Evolutionary conservation across 2,797 vertebrate species (phyloP), one percentile per base, ranked within the genome.

Genomic region (Perodicticus potto): DNA sequence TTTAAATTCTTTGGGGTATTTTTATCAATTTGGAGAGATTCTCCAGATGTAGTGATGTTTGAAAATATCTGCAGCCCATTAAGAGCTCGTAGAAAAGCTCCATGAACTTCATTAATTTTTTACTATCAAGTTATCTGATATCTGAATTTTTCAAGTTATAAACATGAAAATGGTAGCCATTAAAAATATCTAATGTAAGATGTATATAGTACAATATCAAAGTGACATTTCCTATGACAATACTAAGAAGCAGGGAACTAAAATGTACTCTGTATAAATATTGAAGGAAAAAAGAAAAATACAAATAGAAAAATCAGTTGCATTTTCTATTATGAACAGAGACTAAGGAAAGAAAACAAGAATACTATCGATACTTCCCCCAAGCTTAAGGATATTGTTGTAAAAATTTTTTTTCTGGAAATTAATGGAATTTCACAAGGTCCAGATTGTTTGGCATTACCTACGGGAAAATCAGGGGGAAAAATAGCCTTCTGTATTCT

Each of bases 381-480:
- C 16, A 96, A 40, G 1, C 57, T 89, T 86, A 43, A 69, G 40
- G 25, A 49, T 91, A 87, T 43, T 61, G 7, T 74, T 90, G 29
- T 63, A 25, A 89, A 65, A 93, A 87, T 72, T 34, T 16, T 37
- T 2, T 55, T 89, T 94, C 27, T 43, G 70, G 59, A 95, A 96
- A 88, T 63, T 86, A 91, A 67, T 7, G 16, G n/a, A 89, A 94
- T 76, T 82, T 27, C n/a, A 93, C 8, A 49, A 29, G 25, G 20
- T 78, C 4, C 77, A 86, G 32, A 69, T 73, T 89, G 22, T 89
- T 92, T 89, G 86, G 20, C 49, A 92, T 80, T 86, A 22, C 43
- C 29, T 90, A 19, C 27, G 17, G 40, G 16, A 34, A 95, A 94
- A 63, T 29, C 14, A 74, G 16, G 6, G 53, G 69, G 6, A 40